Evolutionary conservation across 2,113 vertebrate genomes (phyloP).

Genomic region (Scartelaos histophorus): DNA sequence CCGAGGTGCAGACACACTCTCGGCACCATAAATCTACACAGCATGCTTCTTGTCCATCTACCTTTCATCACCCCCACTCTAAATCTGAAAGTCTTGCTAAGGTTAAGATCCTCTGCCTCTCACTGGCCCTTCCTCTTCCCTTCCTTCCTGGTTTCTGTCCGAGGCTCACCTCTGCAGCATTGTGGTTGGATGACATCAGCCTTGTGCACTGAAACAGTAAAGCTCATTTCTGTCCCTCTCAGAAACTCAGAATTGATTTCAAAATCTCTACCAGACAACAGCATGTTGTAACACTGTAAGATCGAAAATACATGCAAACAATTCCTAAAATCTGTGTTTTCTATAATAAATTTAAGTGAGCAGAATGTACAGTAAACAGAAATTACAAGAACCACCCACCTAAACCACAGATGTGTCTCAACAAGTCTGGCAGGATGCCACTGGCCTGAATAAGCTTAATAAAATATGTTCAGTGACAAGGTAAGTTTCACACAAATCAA

Average conservation of each 20-base stretch:
- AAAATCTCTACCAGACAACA: neutral
- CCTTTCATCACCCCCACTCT: slow-evolving; percentile 46
- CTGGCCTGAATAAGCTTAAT: slow-evolving; percentile 33
- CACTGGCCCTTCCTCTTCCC: slow-evolving; percentile 25
- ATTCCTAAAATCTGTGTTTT: neutral
- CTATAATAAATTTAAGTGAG: neutral
- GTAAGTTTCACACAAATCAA: slow-evolving; percentile 10
- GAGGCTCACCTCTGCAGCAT: slow-evolving; percentile 71
- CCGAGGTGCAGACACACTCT: slow-evolving; percentile 33
- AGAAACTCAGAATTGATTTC: neutral
- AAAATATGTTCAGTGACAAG: slow-evolving; percentile 33
- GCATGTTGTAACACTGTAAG: neutral
- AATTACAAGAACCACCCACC: slow-evolving; percentile 22
- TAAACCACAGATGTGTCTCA: slow-evolving; percentile 46
- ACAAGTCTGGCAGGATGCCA: slow-evolving; percentile 45
- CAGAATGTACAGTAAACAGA: slow-evolving; percentile 13
- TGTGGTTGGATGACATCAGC: slow-evolving; percentile 69
- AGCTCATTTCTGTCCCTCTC: slow-evolving; percentile 12
- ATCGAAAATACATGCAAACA: neutral
- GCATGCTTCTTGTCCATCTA: slow-evolving; percentile 49
- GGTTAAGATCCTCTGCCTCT: slow-evolving; percentile 27
- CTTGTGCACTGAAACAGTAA: slow-evolving; percentile 53
- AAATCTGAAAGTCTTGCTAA: slow-evolving; percentile 36
- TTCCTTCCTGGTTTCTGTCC: slow-evolving; percentile 57
- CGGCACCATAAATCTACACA: slow-evolving; percentile 45